These are phyloP conservation scores for Coregonus suidteri DNA, from an alignment of 2,797 vertebrate genomes.

Conservation along the genomic window DNA sequence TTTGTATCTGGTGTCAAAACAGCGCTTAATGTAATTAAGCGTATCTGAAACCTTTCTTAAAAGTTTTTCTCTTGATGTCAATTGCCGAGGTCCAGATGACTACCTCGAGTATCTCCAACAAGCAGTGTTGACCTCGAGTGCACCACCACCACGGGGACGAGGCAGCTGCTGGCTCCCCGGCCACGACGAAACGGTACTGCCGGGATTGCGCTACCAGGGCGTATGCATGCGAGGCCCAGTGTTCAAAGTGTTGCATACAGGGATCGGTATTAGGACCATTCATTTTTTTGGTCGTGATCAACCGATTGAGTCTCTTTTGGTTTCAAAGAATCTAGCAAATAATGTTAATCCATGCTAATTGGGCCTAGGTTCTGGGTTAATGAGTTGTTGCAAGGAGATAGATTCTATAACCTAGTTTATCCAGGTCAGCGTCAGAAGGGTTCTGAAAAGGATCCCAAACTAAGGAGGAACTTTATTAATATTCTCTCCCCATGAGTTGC, in stretches of 20 bases:
- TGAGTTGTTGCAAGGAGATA: too few relatives aligned
- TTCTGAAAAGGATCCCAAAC: background rate
- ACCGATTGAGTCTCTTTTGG: background rate
- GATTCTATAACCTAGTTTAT: background rate
- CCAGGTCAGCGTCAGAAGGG: background rate
- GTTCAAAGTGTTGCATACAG: too few relatives aligned
- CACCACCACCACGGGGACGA: constrained; percentile 83
- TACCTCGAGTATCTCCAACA: constrained; percentile 93
- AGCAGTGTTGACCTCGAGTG: constrained; percentile 91
- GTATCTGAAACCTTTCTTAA: background rate
- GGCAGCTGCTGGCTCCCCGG: constrained; percentile 86
- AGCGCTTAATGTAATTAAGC: too few relatives aligned
- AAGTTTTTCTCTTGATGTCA: constrained; percentile 18
- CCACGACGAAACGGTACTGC: constrained; percentile 87
- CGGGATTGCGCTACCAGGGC: constrained; percentile 78
- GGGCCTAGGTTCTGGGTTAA: background rate
- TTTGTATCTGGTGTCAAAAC: too few relatives aligned
- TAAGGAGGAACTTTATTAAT: background rate
- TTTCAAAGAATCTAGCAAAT: background rate
- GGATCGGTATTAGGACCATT: background rate
- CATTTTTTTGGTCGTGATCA: background rate
- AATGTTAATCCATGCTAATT: background rate
- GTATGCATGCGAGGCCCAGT: constrained; percentile 82
- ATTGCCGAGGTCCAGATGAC: constrained; percentile 85
- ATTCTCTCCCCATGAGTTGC: constrained; percentile 2